Conservation (phyloP, 2,888 invertebrate genomes). For the Sthenelais limicola region DNA sequence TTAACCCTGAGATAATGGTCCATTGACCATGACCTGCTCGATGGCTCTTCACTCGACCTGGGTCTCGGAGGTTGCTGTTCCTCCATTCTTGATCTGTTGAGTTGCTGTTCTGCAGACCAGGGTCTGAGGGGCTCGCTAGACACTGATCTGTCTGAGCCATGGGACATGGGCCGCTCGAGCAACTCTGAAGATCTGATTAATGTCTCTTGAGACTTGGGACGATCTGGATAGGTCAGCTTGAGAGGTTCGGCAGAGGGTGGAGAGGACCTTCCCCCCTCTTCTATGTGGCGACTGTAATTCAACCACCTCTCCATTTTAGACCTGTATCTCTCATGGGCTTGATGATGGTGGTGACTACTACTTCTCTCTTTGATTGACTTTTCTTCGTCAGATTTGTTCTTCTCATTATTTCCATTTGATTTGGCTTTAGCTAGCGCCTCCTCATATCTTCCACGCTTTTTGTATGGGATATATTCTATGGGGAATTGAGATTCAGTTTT, state of each 20-base stretch:
- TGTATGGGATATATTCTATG: constrained; percentile 26
- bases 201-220: constrained; percentile 20
- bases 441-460: constrained; percentile 18
- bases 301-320: too few relatives aligned
- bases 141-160: not conserved
- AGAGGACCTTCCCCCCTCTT: constrained; percentile 2
- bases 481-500: not conserved
- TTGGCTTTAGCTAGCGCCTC: constrained; percentile 7
- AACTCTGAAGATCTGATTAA: not conserved
- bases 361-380: too few relatives aligned
- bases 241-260: too few relatives aligned
- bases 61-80: constrained; percentile 5
- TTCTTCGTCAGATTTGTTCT: too few relatives aligned
- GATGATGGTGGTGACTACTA: too few relatives aligned
- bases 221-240: constrained; percentile 15
- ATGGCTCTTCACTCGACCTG: not conserved
- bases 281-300: too few relatives aligned
- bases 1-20: not conserved
- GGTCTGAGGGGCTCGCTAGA: constrained; percentile 17
- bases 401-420: too few relatives aligned
- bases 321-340: too few relatives aligned
- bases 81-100: not conserved
- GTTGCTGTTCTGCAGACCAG: constrained; percentile 6
- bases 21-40: constrained; percentile 10
- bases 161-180: constrained; percentile 10